These are phyloP conservation scores for Microchirus variegatus DNA, from an alignment of 2,797 vertebrate genomes.

Conservation along the genomic window DNA sequence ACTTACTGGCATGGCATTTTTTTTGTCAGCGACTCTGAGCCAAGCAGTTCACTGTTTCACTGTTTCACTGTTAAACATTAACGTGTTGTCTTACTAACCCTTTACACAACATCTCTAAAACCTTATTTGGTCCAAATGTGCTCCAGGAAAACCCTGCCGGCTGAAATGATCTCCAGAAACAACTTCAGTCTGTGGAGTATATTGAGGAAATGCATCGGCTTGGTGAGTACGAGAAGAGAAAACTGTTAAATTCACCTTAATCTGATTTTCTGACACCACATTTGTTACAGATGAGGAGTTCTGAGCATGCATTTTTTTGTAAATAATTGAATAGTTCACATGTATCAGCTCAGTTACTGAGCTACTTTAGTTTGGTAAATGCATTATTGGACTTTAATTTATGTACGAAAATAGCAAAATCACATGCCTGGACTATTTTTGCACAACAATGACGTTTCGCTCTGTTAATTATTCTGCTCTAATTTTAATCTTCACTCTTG, in stretches of 20 bases:
- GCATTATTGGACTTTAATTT: no score
- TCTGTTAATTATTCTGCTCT: not conserved
- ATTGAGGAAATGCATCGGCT: conserved; percentile 95
- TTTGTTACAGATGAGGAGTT: not conserved
- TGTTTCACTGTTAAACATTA: not conserved
- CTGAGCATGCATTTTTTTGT: no score
- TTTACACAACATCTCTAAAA: not conserved
- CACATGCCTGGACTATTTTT: no score
- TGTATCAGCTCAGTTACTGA: not conserved
- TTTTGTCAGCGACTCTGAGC: not conserved
- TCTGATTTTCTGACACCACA: not conserved
- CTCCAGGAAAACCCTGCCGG: conserved; percentile 87
- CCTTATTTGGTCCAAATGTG: conserved; percentile 30
- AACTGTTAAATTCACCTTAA: not conserved
- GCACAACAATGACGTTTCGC: no score
- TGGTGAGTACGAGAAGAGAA: conserved; percentile 80
- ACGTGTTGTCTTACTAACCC: not conserved
- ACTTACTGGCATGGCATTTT: no score
- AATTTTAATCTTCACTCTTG: not conserved
- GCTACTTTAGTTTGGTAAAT: no score
- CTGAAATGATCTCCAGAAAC: conserved; percentile 92
- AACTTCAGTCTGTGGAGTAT: conserved; percentile 96
- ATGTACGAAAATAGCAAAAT: no score
- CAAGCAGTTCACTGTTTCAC: not conserved
- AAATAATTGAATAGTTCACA: not conserved